phyloP scores from a whole-genome alignment of 2,888 invertebrate species.

The Hanleya hanleyi region DNA sequence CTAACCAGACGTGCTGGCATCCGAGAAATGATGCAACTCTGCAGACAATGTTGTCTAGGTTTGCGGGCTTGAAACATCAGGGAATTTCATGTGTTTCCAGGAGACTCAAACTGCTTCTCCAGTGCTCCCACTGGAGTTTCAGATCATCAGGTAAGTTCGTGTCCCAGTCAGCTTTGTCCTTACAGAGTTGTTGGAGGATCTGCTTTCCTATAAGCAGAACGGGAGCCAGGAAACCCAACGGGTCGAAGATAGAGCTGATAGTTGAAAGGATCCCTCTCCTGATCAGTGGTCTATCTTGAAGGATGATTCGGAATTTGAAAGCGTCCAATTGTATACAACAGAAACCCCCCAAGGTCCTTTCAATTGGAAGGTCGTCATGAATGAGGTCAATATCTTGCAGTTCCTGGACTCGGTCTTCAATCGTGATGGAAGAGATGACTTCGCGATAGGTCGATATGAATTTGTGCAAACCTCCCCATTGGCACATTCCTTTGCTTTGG shows the following conservation, averaged over 20 bases:
- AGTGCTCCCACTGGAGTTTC: slow-evolving; percentile 20
- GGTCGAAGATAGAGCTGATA: slow-evolving; percentile 24
- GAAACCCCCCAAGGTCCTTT: slow-evolving; percentile 28
- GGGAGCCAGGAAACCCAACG: slow-evolving; percentile 31
- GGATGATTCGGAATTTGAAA: slow-evolving; percentile 13
- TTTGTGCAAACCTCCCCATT: slow-evolving; percentile 39
- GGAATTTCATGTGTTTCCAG: neutral
- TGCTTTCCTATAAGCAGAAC: slow-evolving; percentile 25
- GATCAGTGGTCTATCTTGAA: slow-evolving; percentile 6
- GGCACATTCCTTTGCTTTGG: slow-evolving; percentile 30
- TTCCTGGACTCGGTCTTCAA: slow-evolving; percentile 29
- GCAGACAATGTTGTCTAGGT: slow-evolving; percentile 9
- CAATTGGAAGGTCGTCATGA: slow-evolving; percentile 14
- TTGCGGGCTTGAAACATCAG: slow-evolving; percentile 12
- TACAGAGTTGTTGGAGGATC: slow-evolving; percentile 29
- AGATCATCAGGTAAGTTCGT: slow-evolving; percentile 19
- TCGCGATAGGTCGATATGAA: slow-evolving; percentile 39
- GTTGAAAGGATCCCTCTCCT: slow-evolving; percentile 18
- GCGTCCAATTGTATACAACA: slow-evolving; percentile 20
- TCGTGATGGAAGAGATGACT: slow-evolving; percentile 27
- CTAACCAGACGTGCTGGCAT: slow-evolving; percentile 13
- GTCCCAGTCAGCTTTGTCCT: slow-evolving; percentile 24
- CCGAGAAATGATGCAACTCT: slow-evolving; percentile 29
- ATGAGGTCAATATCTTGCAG: slow-evolving; percentile 3
- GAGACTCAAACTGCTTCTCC: too few species aligned